phyloP scores from a whole-genome alignment of 2,888 invertebrate species.

The Mimas tiliae region DNA sequence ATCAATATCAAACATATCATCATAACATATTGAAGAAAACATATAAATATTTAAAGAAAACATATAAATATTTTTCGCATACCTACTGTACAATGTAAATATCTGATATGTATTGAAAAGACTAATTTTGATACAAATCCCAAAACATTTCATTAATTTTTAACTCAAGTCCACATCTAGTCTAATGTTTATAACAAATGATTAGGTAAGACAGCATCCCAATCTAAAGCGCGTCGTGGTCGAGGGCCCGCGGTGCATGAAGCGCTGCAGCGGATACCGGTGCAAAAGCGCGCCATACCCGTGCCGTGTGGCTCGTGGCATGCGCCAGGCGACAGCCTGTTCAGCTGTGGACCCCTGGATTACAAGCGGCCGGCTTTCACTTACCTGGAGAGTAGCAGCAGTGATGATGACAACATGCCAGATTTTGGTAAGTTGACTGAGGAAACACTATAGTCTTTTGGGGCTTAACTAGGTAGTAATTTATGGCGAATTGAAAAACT shows the following conservation, averaged over 20 bases:
- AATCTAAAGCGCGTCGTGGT: slow-evolving; percentile 66
- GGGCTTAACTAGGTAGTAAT: background rate
- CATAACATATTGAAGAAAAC: too few relatives aligned
- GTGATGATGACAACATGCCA: slow-evolving; percentile 76
- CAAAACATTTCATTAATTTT: too few relatives aligned
- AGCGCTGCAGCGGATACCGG: slow-evolving; percentile 84
- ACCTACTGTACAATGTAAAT: too few relatives aligned
- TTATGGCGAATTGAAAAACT: too few relatives aligned
- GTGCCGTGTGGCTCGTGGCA: slow-evolving; percentile 73
- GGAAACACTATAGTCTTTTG: background rate
- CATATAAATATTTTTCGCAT: too few relatives aligned
- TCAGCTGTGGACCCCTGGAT: slow-evolving; percentile 72
- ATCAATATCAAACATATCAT: too few relatives aligned
- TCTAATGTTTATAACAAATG: background rate
- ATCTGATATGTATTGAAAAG: too few relatives aligned
- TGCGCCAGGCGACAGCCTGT: slow-evolving; percentile 78
- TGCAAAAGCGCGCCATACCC: slow-evolving; percentile 58
- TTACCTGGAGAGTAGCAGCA: slow-evolving; percentile 70
- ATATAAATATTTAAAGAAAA: too few relatives aligned
- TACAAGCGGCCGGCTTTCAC: slow-evolving; percentile 60
- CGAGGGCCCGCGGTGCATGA: slow-evolving; percentile 83
- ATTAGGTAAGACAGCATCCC: slow-evolving; percentile 55
- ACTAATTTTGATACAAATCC: too few relatives aligned
- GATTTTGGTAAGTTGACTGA: slow-evolving; percentile 63
- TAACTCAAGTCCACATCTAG: background rate